A percentile compares a stretch with the other conserved stretches of the same genome.
Conservation (phyloP, 2,797 vertebrate genomes). For the Enteromius viviparus region DNA sequence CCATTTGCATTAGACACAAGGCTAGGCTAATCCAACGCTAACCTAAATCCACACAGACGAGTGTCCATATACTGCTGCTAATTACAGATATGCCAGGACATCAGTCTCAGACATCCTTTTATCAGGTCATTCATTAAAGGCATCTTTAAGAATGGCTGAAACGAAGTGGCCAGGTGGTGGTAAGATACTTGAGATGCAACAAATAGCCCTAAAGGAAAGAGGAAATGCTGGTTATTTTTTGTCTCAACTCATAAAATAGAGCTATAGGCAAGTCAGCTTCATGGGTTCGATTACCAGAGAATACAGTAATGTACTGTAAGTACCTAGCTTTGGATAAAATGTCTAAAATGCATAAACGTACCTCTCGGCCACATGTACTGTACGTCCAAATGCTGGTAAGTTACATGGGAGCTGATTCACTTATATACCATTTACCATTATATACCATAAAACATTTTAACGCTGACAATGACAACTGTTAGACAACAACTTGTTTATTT, state of each 20-base stretch:
- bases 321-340: neutral
- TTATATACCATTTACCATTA: too few species aligned
- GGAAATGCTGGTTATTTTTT: slow-evolving; percentile 1
- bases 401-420: neutral
- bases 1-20: slow-evolving; percentile 61
- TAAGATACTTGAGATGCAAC: slow-evolving; percentile 19
- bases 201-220: neutral
- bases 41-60: slow-evolving; percentile 71
- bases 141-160: neutral
- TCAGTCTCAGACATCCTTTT: slow-evolving; percentile 20
- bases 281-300: neutral
- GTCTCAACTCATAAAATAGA: neutral
- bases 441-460: too few species aligned
- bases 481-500: slow-evolving; percentile 43
- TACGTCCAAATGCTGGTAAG: neutral
- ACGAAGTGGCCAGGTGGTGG: neutral
- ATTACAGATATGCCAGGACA: slow-evolving; percentile 42
- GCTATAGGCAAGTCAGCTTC: neutral
- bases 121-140: slow-evolving; percentile 11
- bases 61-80: slow-evolving; percentile 10
- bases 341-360: neutral
- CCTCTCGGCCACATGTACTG: neutral
- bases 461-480: slow-evolving; percentile 15
- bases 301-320: neutral
- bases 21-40: slow-evolving; percentile 70